A percentile compares a stretch with the other conserved stretches of the same genome.
These are phyloP conservation scores for Brachyrhaphis roseni DNA, from an alignment of 2,797 vertebrate genomes.

Conservation along the genomic window DNA sequence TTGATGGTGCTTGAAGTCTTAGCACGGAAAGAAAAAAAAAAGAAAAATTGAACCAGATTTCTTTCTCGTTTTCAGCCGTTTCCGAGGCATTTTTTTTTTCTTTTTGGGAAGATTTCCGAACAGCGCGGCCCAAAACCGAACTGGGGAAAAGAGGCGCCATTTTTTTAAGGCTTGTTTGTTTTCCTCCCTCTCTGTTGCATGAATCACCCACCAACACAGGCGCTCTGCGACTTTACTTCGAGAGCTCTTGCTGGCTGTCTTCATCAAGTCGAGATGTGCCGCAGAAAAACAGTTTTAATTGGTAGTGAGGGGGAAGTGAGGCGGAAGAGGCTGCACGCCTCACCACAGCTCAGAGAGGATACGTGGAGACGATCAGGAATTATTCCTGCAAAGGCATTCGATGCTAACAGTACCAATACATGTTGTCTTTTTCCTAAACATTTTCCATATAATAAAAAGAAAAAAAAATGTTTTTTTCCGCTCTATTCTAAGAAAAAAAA, in stretches of 20 bases:
- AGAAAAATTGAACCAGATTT: constrained; percentile 35
- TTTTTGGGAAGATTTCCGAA: constrained; percentile 57
- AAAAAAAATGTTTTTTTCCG: background rate
- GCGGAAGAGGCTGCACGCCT: constrained; percentile 51
- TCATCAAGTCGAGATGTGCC: constrained; percentile 72
- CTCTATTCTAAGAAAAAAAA: background rate
- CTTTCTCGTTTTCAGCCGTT: constrained; percentile 41
- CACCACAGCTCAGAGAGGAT: constrained; percentile 42
- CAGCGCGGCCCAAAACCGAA: constrained; percentile 61
- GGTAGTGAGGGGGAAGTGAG: constrained; percentile 65
- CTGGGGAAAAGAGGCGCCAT: constrained; percentile 66
- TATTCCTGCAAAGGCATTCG: constrained; percentile 16
- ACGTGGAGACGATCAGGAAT: constrained; percentile 45
- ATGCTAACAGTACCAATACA: constrained; percentile 17
- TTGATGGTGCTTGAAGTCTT: constrained; percentile 39
- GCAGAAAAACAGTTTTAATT: constrained; percentile 83
- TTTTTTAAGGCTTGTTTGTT: constrained; percentile 65
- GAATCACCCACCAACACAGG: constrained; percentile 76
- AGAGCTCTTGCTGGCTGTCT: constrained; percentile 74
- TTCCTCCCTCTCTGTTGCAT: constrained; percentile 61
- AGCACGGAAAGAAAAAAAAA: constrained; percentile 8
- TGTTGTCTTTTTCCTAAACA: background rate
- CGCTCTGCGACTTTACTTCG: constrained; percentile 76
- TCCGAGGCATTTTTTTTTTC: constrained; percentile 52
- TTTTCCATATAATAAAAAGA: background rate